These are phyloP conservation scores for Argyresthia albistria DNA, from an alignment of 2,888 invertebrate genomes.

Conservation along the genomic window DNA sequence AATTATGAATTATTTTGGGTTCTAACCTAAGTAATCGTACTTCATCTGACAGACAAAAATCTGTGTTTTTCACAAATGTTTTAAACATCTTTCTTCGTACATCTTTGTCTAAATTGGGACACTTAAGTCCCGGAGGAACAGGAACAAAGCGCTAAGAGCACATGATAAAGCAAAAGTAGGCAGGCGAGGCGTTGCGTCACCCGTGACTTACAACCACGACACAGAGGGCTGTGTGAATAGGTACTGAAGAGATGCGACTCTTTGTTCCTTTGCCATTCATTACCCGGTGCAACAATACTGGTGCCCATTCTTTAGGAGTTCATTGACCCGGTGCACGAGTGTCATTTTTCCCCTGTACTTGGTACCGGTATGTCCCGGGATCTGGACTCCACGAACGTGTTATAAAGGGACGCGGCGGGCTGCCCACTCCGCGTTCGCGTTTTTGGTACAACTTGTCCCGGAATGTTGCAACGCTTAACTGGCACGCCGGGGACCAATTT, in stretches of 20 bases:
- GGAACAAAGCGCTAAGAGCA: constrained; percentile 1
- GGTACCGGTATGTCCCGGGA: too few species aligned
- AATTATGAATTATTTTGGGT: too few species aligned
- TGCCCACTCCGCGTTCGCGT: constrained; percentile 31
- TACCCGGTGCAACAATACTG: constrained; percentile 52
- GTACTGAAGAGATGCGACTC: constrained; percentile 35
- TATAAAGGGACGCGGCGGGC: constrained; percentile 16
- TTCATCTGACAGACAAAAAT: neutral
- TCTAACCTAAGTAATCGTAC: too few species aligned
- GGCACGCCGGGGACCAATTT: neutral
- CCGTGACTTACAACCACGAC: constrained; percentile 15
- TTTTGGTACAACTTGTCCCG: constrained; percentile 30
- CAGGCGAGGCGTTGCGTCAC: neutral
- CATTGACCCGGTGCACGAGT: constrained; percentile 41
- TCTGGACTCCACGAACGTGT: too few species aligned
- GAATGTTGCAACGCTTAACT: constrained; percentile 24
- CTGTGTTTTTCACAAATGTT: neutral
- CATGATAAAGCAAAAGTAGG: neutral
- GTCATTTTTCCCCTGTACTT: too few species aligned
- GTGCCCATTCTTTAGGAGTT: constrained; percentile 53
- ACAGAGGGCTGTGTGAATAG: constrained; percentile 34
- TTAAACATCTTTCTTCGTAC: neutral
- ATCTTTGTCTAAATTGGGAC: neutral
- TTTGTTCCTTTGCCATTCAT: constrained; percentile 65
- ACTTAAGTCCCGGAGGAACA: too few species aligned